phyloP scores from a whole-genome alignment of 2,797 vertebrate genomes.

The Acrossocheilus fasciatus region DNA sequence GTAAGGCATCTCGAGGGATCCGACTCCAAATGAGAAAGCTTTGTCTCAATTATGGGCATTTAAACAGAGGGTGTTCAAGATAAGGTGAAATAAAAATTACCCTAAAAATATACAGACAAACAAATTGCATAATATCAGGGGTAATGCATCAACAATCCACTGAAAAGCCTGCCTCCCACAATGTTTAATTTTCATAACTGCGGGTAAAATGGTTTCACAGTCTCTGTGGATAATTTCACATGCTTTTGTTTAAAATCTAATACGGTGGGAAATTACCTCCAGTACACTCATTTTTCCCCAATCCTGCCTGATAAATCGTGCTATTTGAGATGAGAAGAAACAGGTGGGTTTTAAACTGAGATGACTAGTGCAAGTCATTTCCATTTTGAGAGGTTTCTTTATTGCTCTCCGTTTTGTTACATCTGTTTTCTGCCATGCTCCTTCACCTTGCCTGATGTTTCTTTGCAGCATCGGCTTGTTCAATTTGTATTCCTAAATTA shows the following conservation, averaged over 20 bases:
- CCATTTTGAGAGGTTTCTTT: slow-evolving; percentile 57
- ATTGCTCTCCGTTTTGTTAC: slow-evolving; percentile 49
- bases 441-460: slow-evolving; percentile 32
- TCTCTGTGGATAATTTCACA: slow-evolving; percentile 41
- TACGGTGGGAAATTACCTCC: slow-evolving; percentile 54
- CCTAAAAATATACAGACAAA: slow-evolving; percentile 62
- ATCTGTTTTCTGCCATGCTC: slow-evolving; percentile 53
- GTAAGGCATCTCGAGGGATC: slow-evolving; percentile 65
- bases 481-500: slow-evolving; percentile 48
- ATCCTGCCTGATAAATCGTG: slow-evolving; percentile 39
- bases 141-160: slow-evolving; percentile 60
- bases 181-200: slow-evolving; percentile 61
- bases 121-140: slow-evolving; percentile 49
- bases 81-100: slow-evolving; percentile 67
- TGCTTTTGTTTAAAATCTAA: slow-evolving; percentile 55
- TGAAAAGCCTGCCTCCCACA: slow-evolving; percentile 38
- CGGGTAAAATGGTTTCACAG: slow-evolving; percentile 39
- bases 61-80: slow-evolving; percentile 65
- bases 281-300: slow-evolving; percentile 25
- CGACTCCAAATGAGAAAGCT: slow-evolving; percentile 70
- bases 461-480: slow-evolving; percentile 29
- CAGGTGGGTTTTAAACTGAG: slow-evolving; percentile 37
- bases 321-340: slow-evolving; percentile 33
- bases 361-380: slow-evolving; percentile 40
- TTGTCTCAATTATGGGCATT: slow-evolving; percentile 74